Evolutionary conservation across 1,140 invertebrate genomes (phyloP).

Genomic region (Gonatopus flavifemur): DNA sequence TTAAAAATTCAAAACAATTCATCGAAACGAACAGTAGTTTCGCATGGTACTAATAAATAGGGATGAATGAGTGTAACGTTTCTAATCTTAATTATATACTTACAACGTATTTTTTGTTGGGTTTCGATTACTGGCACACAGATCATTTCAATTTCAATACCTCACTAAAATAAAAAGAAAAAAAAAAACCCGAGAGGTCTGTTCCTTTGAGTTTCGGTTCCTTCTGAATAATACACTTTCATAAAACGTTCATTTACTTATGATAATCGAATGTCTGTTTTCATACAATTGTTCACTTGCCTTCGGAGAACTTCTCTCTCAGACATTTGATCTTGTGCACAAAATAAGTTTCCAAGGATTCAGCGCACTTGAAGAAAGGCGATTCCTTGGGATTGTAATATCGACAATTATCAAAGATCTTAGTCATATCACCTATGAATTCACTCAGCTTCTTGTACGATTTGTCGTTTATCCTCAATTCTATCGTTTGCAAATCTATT

Average conservation of each 20-base stretch:
- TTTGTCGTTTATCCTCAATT: slow-evolving; percentile 81
- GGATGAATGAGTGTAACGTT: no score
- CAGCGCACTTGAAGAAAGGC: slow-evolving; percentile 93
- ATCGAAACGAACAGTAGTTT: no score
- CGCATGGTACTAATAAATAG: slow-evolving; percentile 45
- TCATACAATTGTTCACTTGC: slow-evolving; percentile 45
- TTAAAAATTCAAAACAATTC: no score
- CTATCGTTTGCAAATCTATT: slow-evolving; percentile 92
- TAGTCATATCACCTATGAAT: slow-evolving; percentile 96
- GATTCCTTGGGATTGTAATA: slow-evolving; percentile 96
- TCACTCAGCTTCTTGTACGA: slow-evolving; percentile 87
- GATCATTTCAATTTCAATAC: slow-evolving; percentile 21
- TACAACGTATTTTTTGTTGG: no score
- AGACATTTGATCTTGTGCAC: slow-evolving; percentile 87
- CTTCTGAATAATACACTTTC: slow-evolving; percentile 7
- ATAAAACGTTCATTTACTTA: not conserved
- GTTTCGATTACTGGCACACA: slow-evolving; percentile 35
- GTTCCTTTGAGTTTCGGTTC: not conserved
- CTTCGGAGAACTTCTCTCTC: slow-evolving; percentile 75
- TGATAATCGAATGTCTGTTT: slow-evolving; percentile 20
- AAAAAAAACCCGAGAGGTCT: no score
- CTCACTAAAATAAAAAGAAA: slow-evolving; percentile 24
- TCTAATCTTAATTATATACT: no score
- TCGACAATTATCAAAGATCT: slow-evolving; percentile 98
- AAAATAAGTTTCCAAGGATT: slow-evolving; percentile 93